Evolutionary conservation across 2,888 invertebrate genomes (phyloP).

Genomic region (Chloromyia formosa): DNA sequence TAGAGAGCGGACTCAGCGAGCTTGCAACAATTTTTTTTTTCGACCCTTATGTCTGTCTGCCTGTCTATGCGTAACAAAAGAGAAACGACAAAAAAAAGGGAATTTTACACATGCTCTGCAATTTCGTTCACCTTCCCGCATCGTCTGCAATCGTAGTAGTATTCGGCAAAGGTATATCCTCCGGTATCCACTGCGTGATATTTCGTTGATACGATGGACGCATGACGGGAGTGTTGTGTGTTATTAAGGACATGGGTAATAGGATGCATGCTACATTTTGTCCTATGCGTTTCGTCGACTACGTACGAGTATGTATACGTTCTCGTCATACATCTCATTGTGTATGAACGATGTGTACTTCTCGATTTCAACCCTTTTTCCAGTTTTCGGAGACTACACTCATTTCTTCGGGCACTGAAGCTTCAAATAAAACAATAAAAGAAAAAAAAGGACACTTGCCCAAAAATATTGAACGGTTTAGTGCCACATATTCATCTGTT

Average conservation of each 20-base stretch:
- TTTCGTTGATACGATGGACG: too few species aligned
- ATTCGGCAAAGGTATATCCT: too few species aligned
- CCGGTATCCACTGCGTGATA: too few species aligned
- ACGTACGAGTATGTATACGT: background rate
- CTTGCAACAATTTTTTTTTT: conserved; percentile 16
- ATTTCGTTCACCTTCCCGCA: conserved; percentile 19
- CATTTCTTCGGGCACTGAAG: background rate
- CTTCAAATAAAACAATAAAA: conserved; percentile 16
- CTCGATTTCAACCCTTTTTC: conserved; percentile 34
- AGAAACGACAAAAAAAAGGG: conserved; percentile 8
- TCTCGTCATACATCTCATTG: background rate
- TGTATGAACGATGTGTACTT: conserved; percentile 17
- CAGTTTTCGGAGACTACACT: background rate
- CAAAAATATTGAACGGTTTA: conserved; percentile 32
- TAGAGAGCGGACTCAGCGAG: background rate
- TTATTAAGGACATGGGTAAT: background rate
- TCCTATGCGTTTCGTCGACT: background rate
- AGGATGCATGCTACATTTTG: background rate
- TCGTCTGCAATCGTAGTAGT: conserved; percentile 6
- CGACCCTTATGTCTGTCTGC: conserved; percentile 20
- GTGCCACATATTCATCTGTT: conserved; percentile 30
- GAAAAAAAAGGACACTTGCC: conserved; percentile 10
- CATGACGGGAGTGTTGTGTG: background rate
- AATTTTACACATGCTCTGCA: background rate
- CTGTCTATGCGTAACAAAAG: conserved; percentile 27